A percentile compares a stretch with the other conserved stretches of the same genome.
Evolutionary conservation across 2,113 vertebrate species (phyloP).

Genomic region (Pontoporia blainvillei): DNA sequence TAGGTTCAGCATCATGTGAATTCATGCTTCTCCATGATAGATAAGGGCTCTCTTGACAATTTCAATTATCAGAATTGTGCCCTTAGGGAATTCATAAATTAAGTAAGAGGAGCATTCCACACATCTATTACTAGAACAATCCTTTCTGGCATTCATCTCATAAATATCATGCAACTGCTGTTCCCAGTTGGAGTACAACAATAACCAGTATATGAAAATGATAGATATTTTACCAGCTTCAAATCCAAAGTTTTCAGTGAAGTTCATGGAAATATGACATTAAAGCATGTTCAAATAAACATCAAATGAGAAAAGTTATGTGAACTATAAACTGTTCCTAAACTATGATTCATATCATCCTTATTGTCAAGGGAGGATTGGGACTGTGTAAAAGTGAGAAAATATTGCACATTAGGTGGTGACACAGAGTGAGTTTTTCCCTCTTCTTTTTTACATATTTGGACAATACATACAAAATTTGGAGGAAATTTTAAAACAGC

Average conservation of each 20-base stretch:
- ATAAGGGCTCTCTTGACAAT: not conserved
- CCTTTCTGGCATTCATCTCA: not conserved
- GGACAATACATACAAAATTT: not conserved
- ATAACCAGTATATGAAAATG: not conserved
- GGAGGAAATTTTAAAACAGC: not conserved
- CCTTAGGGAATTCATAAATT: constrained; percentile 12
- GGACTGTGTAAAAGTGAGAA: not conserved
- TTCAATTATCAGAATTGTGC: constrained; percentile 37
- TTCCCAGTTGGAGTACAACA: not conserved
- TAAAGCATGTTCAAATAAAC: not conserved
- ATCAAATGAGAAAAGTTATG: not conserved
- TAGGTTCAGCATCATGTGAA: not conserved
- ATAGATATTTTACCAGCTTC: not conserved
- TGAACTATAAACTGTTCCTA: not conserved
- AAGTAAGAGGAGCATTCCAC: not conserved
- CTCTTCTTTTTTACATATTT: not conserved
- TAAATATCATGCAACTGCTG: not conserved
- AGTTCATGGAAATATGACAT: not conserved
- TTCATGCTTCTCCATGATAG: not conserved
- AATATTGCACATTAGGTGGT: not conserved
- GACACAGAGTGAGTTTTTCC: not conserved
- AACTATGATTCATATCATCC: not conserved
- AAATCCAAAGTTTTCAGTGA: not conserved
- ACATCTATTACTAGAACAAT: not conserved
- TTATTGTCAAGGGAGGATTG: not conserved